Conservation (phyloP, 2,797 vertebrate species). For the Ficedula albicollis region DNA sequence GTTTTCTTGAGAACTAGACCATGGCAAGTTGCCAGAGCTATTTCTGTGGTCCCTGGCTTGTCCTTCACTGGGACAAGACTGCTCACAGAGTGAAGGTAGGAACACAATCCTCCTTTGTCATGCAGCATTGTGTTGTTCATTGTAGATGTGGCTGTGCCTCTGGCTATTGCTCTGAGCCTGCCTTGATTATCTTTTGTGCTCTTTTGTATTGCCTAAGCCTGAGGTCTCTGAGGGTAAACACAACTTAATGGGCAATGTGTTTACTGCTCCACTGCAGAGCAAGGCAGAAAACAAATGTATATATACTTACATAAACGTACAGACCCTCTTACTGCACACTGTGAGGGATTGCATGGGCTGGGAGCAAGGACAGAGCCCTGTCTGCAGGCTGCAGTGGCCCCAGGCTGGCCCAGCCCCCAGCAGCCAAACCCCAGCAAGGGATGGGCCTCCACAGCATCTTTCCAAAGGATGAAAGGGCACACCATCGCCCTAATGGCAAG, state of each 20-base stretch:
- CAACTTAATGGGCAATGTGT: not conserved
- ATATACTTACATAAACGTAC: not conserved
- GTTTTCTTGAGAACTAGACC: not conserved
- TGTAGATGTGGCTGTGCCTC: not conserved
- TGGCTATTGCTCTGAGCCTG: not conserved
- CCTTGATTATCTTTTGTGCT: not conserved
- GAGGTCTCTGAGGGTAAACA: not conserved
- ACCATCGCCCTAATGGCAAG: not conserved
- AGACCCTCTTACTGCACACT: not conserved
- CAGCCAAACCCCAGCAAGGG: not conserved
- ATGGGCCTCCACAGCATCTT: not conserved
- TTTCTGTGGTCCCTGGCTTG: not conserved
- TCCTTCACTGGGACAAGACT: not conserved
- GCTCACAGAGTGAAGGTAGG: not conserved
- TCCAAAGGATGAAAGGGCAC: not conserved
- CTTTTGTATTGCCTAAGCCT: not conserved
- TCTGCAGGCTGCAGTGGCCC: not conserved
- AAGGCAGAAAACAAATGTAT: not conserved
- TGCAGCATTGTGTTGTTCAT: not conserved
- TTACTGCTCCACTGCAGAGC: not conserved
- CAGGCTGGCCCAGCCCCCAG: accelerated
- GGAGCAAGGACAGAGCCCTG: not conserved
- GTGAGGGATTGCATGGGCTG: not conserved
- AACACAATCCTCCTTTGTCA: not conserved
- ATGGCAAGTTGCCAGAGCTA: not conserved